These are phyloP conservation scores for Varecia variegata DNA, from an alignment of 2,797 vertebrate species.

Conservation along the genomic window DNA sequence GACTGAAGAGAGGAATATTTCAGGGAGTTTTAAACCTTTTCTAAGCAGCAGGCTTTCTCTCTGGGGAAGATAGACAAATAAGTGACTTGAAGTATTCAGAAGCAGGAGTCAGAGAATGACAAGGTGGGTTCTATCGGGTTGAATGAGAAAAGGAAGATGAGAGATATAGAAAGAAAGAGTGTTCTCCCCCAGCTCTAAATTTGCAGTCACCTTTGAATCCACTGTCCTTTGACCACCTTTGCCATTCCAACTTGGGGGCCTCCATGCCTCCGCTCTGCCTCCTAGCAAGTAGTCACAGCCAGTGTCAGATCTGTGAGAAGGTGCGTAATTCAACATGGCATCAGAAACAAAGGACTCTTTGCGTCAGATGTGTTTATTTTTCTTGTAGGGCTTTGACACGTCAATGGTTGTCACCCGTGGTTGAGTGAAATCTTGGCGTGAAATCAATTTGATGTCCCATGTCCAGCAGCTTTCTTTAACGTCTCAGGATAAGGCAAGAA, in stretches of 20 bases:
- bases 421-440: conserved; percentile 85
- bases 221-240: conserved; percentile 64
- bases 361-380: conserved; percentile 84
- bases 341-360: conserved; percentile 80
- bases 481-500: conserved; percentile 79
- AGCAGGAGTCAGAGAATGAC: background rate
- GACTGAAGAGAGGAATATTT: background rate
- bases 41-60: background rate
- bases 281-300: conserved; percentile 61
- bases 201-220: background rate
- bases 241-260: conserved; percentile 76
- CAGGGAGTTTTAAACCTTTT: background rate
- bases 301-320: conserved; percentile 80
- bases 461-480: conserved; percentile 81
- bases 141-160: background rate
- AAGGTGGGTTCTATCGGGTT: background rate
- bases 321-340: conserved; percentile 83
- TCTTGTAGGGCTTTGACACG: conserved; percentile 82
- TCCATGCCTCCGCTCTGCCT: conserved; percentile 59
- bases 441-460: conserved; percentile 85
- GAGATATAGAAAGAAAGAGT: background rate
- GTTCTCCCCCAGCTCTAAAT: background rate
- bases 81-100: background rate
- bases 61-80: background rate
- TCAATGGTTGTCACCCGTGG: conserved; percentile 83